phyloP scores from a whole-genome alignment of 2,888 invertebrate genomes.

The Gari tellinella region DNA sequence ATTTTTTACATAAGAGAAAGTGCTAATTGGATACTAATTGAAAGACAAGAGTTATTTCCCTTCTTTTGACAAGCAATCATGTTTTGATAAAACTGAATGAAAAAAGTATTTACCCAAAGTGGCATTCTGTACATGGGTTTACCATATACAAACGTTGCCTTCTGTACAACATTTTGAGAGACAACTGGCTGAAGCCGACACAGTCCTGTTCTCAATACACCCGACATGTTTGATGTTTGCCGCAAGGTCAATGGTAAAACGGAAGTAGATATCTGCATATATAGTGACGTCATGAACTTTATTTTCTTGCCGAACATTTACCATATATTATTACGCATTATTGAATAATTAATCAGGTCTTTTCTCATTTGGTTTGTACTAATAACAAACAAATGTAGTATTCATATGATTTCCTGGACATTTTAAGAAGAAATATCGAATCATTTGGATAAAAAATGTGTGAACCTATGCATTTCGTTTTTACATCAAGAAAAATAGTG shows the following conservation, averaged over 20 bases:
- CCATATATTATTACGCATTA: conserved; percentile 28
- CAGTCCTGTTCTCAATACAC: conserved; percentile 13
- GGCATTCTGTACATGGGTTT: conserved; percentile 60
- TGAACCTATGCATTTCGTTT: too few species aligned
- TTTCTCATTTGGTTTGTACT: too few species aligned
- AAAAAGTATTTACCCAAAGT: conserved; percentile 31
- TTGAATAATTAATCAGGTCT: conserved; percentile 33
- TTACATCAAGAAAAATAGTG: conserved; percentile 18
- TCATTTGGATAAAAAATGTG: too few species aligned
- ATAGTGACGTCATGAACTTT: conserved; percentile 67
- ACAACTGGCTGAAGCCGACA: conserved; percentile 34
- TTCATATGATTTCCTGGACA: too few species aligned
- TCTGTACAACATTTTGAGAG: conserved; percentile 29
- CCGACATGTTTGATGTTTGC: conserved; percentile 16
- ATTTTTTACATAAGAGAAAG: too few species aligned
- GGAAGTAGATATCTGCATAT: conserved; percentile 29
- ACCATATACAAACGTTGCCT: conserved; percentile 62
- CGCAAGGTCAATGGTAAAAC: conserved; percentile 35
- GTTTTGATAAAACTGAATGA: too few species aligned
- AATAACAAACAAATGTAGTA: too few species aligned
- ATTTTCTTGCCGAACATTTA: conserved; percentile 23
- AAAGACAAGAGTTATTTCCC: too few species aligned
- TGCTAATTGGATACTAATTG: too few species aligned
- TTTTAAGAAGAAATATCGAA: too few species aligned
- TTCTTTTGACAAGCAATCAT: too few species aligned